Conservation (phyloP, 2,888 invertebrate species). For the Meiosimyza decipiens region DNA sequence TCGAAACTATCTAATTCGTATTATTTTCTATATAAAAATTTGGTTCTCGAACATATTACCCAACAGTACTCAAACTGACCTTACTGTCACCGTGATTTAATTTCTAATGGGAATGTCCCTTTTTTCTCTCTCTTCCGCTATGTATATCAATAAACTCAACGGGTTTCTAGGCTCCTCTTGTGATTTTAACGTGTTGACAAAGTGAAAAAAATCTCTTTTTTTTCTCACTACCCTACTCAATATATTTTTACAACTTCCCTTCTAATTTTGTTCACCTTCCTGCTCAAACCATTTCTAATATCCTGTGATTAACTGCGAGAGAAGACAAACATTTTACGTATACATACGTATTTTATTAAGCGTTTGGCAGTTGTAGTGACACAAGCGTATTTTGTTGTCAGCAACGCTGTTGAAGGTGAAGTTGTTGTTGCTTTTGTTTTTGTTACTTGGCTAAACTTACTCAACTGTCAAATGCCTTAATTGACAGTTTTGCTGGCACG, state of each 20-base stretch:
- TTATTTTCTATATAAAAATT: too few species aligned
- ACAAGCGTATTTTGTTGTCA: background rate
- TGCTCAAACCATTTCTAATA: too few species aligned
- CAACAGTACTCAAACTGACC: too few species aligned
- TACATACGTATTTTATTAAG: background rate
- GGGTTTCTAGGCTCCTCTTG: background rate
- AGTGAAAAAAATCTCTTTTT: background rate
- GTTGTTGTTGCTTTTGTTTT: background rate
- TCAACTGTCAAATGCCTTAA: slow-evolving; percentile 25
- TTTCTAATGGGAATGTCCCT: slow-evolving; percentile 9
- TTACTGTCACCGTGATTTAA: too few species aligned
- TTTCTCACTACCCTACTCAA: background rate
- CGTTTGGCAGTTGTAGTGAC: background rate
- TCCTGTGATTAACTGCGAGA: too few species aligned
- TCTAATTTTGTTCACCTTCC: background rate
- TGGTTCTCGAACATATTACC: too few species aligned
- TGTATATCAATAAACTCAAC: too few species aligned
- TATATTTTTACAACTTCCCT: background rate
- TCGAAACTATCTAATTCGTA: too few species aligned
- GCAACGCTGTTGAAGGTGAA: background rate
- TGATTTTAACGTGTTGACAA: slow-evolving; percentile 18
- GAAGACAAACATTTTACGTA: too few species aligned
- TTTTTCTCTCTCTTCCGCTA: background rate
- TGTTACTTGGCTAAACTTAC: background rate
- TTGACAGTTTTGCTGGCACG: slow-evolving; percentile 14